These are phyloP conservation scores for Slavum lentiscoides DNA, from an alignment of 2,888 invertebrate genomes.

Conservation along the genomic window DNA sequence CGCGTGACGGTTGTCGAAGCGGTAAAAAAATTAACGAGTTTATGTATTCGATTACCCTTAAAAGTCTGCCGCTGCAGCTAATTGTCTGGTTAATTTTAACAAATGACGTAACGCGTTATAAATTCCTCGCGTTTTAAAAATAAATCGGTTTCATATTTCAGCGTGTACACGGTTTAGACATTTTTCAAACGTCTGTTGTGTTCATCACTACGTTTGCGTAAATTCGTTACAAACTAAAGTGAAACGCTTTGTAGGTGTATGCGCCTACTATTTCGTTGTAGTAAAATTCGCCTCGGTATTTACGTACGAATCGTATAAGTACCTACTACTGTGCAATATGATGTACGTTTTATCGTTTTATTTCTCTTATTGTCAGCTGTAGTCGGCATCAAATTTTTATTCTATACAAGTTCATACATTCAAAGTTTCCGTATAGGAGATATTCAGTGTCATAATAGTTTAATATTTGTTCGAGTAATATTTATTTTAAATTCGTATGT, in stretches of 20 bases:
- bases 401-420: background rate
- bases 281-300: background rate
- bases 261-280: background rate
- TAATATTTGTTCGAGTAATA: background rate
- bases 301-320: background rate
- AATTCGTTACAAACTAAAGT: background rate
- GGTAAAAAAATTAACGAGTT: no score
- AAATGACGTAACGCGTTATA: conserved; percentile 40
- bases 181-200: background rate
- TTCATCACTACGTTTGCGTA: background rate
- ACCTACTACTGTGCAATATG: no score
- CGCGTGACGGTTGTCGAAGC: background rate
- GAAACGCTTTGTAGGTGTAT: background rate
- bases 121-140: conserved; percentile 43
- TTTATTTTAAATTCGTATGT: background rate
- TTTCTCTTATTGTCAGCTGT: background rate
- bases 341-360: no score
- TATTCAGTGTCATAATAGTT: background rate
- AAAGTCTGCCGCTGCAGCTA: background rate
- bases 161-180: background rate
- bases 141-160: conserved; percentile 49
- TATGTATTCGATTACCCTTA: background rate
- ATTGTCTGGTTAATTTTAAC: conserved; percentile 37
- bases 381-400: background rate
- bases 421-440: background rate